Evolutionary conservation across 1,140 invertebrate genomes (phyloP).

Genomic region (Diorhabda carinulata): DNA sequence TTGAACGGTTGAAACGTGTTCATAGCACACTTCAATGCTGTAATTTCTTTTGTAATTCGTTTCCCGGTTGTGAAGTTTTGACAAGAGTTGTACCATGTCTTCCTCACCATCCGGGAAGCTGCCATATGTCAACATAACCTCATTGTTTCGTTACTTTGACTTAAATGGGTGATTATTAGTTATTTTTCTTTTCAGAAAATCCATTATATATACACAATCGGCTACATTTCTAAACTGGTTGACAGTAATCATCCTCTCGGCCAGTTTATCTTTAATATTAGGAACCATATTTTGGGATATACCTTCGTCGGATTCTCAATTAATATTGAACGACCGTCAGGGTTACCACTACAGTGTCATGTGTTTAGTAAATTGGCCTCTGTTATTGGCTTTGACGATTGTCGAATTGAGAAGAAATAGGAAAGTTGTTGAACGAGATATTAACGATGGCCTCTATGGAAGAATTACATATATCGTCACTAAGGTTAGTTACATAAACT

Average conservation of each 20-base stretch:
- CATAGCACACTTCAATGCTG: no score
- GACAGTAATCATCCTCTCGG: conserved; percentile 70
- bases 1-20: no score
- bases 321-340: conserved; percentile 66
- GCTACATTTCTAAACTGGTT: conserved; percentile 76
- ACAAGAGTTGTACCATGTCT: no score
- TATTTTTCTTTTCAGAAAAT: conserved; percentile 52
- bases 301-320: conserved; percentile 66
- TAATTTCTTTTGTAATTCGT: no score
- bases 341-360: conserved; percentile 83
- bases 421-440: conserved; percentile 70
- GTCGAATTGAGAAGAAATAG: conserved; percentile 66
- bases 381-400: conserved; percentile 64
- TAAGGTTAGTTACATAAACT: conserved; percentile 56
- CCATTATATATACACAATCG: conserved; percentile 75
- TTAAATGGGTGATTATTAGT: background rate
- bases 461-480: conserved; percentile 72
- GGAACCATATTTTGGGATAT: conserved; percentile 88
- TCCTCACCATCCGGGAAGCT: no score
- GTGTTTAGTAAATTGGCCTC: conserved; percentile 71
- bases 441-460: conserved; percentile 74
- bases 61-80: no score
- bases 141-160: background rate
- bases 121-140: background rate
- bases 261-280: conserved; percentile 74